Evolutionary conservation across 2,797 vertebrate species (phyloP).

Genomic region (Mormyrops attenuatus): DNA sequence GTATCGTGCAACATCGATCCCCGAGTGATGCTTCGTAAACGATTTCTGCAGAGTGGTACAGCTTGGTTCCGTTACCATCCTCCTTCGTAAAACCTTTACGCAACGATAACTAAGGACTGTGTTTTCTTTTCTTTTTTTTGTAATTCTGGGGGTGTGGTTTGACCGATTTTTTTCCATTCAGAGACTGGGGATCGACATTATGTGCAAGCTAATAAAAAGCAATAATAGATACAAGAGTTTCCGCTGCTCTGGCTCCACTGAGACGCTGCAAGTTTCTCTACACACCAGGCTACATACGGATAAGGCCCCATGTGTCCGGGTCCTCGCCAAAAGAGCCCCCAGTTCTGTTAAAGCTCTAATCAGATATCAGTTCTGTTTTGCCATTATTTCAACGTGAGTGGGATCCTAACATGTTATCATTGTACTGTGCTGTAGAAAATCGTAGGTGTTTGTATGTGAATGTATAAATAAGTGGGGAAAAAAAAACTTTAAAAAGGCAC

Average conservation of each 20-base stretch:
- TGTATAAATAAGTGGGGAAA: constrained; percentile 61
- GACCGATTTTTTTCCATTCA: background rate
- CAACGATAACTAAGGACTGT: constrained; percentile 49
- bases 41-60: constrained; percentile 47
- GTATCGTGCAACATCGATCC: constrained; percentile 42
- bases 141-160: constrained; percentile 36
- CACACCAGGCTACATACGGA: constrained; percentile 33
- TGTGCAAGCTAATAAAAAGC: constrained; percentile 68
- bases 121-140: constrained; percentile 47
- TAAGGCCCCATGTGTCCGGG: constrained; percentile 43
- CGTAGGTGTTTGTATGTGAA: constrained; percentile 79
- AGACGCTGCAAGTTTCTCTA: constrained; percentile 34
- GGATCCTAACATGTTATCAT: constrained; percentile 65
- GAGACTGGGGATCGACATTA: constrained; percentile 37
- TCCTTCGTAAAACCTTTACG: constrained; percentile 38
- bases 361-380: constrained; percentile 52
- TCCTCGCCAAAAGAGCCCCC: constrained; percentile 50
- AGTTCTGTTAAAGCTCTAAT: constrained; percentile 57
- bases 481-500: constrained; percentile 56
- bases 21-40: constrained; percentile 42
- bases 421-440: constrained; percentile 80
- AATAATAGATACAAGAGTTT: constrained; percentile 63
- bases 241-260: constrained; percentile 41
- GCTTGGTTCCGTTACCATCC: constrained; percentile 24
- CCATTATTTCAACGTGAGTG: constrained; percentile 63